phyloP scores from a whole-genome alignment of 2,113 vertebrate species.

The Ciconia maguari region DNA sequence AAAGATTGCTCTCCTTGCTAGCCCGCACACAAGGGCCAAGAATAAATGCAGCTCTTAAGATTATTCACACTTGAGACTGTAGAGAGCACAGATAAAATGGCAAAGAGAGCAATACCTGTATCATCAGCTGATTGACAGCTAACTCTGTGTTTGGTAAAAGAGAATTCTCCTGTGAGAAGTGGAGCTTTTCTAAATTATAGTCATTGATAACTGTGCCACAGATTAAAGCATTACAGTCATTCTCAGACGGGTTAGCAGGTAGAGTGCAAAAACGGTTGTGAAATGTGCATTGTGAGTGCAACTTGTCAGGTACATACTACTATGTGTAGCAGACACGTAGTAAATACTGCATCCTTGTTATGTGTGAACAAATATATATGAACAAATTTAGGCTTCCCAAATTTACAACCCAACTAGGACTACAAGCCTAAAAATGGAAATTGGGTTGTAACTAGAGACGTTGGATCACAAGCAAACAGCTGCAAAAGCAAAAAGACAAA shows the following conservation, averaged over 20 bases:
- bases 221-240: not conserved
- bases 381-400: not conserved
- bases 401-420: not conserved
- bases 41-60: not conserved
- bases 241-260: not conserved
- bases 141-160: not conserved
- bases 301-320: fast-evolving
- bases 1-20: not conserved
- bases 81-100: not conserved
- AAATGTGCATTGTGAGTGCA: not conserved
- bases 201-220: not conserved
- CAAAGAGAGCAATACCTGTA: not conserved
- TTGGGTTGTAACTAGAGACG: not conserved
- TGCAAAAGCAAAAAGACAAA: constrained; percentile 14
- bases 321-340: not conserved
- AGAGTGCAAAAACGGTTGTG: not conserved
- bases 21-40: not conserved
- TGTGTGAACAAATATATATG: not conserved
- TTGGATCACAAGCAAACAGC: not conserved
- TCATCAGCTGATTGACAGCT: not conserved
- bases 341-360: not conserved
- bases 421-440: not conserved
- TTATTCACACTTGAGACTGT: not conserved
- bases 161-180: not conserved
- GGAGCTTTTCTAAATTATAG: not conserved